Evolutionary conservation across 1,140 invertebrate species (phyloP), one percentile per base, ranked within the genome.

Genomic region (Muscidifurax raptorellus): DNA sequence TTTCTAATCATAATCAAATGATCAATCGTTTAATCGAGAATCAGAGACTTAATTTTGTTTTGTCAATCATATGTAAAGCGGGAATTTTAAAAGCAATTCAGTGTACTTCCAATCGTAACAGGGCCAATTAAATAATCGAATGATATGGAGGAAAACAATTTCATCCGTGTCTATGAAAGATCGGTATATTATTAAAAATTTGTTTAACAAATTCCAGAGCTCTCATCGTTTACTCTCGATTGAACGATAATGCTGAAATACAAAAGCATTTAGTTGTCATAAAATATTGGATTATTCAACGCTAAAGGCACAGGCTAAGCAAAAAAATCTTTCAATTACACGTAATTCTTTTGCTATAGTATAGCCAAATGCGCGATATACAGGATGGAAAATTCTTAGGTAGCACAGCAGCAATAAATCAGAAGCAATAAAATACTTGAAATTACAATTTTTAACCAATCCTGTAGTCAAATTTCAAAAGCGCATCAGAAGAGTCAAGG

Each of bases 1-100:
- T 75, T 82, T 76, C 36, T 59, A 82, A 30, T 82, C 72, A 76
- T 76, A 67, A 59, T 82, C 27, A 66, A 52, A 28, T 82, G 52
- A 67, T 67, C 28, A 69, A 27, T 76, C 44, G 66, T 82, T 67
- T 27, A 40, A 76, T 82, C 72, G 81, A 82, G 81, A 76, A 59
- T 64, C 44, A 59, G 52, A n/a, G 5, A 59, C 6, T 52, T 22
- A 52, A n/a, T 59, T 22, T 59, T 4, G 52, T n/a, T 22, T 59
- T 59, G n/a, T 15, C 47, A 5, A 5, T 52, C 18, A 15, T 12
- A 52, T 13, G 2, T 18, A 18, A 52, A 18, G 47, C 18, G n/a
- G n/a, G 13, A 15, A 4, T 52, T 52, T 13, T 13, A 15, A 59
- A n/a, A 22, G 18, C 5, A 59, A 59, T 59, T 59, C 6, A n/a